A percentile compares a stretch with the other conserved stretches of the same genome.
Evolutionary conservation across 2,113 vertebrate genomes (phyloP).

Genomic region (Micronycteris hirsuta): DNA sequence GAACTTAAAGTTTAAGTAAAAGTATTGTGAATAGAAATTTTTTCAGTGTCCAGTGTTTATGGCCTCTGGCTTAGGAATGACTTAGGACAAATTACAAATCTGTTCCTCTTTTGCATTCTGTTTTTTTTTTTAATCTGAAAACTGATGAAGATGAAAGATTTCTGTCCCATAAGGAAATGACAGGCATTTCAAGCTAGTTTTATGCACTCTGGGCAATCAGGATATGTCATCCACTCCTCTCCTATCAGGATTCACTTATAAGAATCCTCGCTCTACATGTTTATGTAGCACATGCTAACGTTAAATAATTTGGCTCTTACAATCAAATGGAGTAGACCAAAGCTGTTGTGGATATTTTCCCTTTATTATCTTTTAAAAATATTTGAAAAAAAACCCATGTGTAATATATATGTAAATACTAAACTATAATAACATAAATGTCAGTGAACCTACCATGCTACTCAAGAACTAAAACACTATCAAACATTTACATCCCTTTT

Average conservation of each 20-base stretch:
- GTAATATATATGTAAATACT: not conserved
- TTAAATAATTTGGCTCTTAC: not conserved
- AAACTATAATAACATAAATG: not conserved
- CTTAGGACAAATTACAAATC: not conserved
- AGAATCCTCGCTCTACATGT: not conserved
- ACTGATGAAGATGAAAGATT: not conserved
- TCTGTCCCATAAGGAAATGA: not conserved
- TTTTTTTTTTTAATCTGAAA: not conserved
- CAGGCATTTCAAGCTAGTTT: not conserved
- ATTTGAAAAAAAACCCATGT: not conserved
- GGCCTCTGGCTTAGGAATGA: not conserved
- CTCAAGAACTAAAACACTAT: not conserved
- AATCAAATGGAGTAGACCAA: not conserved
- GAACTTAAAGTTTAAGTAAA: conserved; percentile 1
- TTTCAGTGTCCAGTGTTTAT: not conserved
- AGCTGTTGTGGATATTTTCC: not conserved
- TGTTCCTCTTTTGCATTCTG: not conserved
- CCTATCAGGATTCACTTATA: not conserved
- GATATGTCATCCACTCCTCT: not conserved
- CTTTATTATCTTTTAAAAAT: not conserved
- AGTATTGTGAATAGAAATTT: not conserved
- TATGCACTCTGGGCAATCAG: not conserved
- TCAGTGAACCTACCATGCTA: not conserved
- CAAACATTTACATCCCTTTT: not conserved
- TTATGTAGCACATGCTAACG: not conserved